Base-by-base conservation (phyloP, 1,140 invertebrate genomes). In the Zeugodacus cucurbitae region DNA sequence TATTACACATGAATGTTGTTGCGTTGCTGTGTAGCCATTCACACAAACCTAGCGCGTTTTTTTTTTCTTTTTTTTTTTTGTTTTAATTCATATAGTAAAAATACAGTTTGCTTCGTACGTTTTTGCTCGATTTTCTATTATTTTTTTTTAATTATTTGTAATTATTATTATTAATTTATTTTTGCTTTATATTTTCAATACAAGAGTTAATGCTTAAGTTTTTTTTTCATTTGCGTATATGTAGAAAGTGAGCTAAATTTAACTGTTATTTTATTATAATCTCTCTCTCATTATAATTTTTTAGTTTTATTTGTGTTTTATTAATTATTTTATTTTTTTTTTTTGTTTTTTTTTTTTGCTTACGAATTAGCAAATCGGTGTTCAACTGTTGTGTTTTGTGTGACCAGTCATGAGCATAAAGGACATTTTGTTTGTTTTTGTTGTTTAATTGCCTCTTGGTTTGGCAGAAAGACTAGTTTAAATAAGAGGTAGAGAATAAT, bases 161-260 rank as follows among this genome's bases (percentile, higher is more conserved):
- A 29, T 20, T 54, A 54, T 54, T 54, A 17, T 54, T 54, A 0
- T 17, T 54, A 17, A 2, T 41, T 37, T 64, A 10, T 37, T 67
- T 87, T 67, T 87, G 32, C 20, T 87, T 87, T 87, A 48, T 67
- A 29, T 64, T 41, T 62, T 87, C 11, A 41, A 11, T 74, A 17
- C 34, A 37, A 74, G 37, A 14, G 34, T 59, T 87, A 34, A 87
- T 74, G 67, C 34, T 37, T 74, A 86, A 59, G 58, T 86, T 59
- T 29, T 32, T 87, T 87, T 87, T 37, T 32, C 62, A 62, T 87
- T 88, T 88, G 48, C 48, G 54, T 78, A 82, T 59, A 57, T 54
- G 82, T 86, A 87, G 86, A 87, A 87, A 87, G 62, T 87, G 86
- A 87, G 34, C 67, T 88, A 70, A 88, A 82, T 88, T 88, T 41